These are phyloP conservation scores for Psix sp. DNA, from an alignment of 1,140 invertebrate species.

Conservation along the genomic window DNA sequence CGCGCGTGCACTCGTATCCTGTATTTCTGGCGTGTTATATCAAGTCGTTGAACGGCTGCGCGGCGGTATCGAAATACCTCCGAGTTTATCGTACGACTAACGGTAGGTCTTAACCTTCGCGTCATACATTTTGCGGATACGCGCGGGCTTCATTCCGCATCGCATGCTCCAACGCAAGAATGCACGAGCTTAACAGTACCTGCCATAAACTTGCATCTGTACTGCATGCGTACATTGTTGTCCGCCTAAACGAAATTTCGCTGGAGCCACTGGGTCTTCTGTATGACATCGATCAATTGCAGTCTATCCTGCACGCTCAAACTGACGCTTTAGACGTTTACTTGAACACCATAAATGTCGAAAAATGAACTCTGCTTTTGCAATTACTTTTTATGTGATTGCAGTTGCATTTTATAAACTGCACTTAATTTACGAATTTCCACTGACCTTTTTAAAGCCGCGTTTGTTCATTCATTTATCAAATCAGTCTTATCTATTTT, in stretches of 20 bases:
- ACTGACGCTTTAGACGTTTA: too few species aligned
- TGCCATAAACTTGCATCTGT: constrained; percentile 20
- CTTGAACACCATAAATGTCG: too few species aligned
- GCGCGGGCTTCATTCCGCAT: constrained; percentile 31
- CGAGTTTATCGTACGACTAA: constrained; percentile 59
- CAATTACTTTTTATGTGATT: too few species aligned
- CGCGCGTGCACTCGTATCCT: constrained; percentile 37
- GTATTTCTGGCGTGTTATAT: constrained; percentile 52
- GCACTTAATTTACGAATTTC: too few species aligned
- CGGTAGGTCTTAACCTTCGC: constrained; percentile 61
- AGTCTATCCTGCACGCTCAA: too few species aligned
- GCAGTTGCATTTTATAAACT: too few species aligned
- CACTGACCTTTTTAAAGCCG: too few species aligned
- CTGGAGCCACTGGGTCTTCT: constrained; percentile 5
- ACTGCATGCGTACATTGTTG: constrained; percentile 21
- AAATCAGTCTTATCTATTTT: too few species aligned
- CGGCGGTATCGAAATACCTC: constrained; percentile 49
- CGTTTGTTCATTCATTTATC: too few species aligned
- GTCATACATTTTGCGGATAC: constrained; percentile 58
- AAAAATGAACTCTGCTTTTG: too few species aligned
- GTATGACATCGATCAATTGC: constrained; percentile 45
- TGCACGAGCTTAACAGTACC: constrained; percentile 46
- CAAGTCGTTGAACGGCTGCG: constrained; percentile 38
- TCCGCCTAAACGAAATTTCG: constrained; percentile 32
- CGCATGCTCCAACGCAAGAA: constrained; percentile 34